Conservation (phyloP, 1,140 invertebrate genomes). For the Diorhabda elongata region DNA sequence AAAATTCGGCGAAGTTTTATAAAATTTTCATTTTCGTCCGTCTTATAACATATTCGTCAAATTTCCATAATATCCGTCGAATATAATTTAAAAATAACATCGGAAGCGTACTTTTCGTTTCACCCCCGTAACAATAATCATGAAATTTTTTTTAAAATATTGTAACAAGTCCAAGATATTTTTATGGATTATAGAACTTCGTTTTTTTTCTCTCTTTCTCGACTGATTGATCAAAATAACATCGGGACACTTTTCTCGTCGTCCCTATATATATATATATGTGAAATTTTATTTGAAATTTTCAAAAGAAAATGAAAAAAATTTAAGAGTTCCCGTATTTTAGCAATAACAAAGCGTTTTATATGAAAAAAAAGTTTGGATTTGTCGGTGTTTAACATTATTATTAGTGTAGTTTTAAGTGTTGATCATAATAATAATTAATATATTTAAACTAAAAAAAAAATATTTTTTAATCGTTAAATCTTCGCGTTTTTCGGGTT, state of each 20-base stretch:
- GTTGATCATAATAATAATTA: slow-evolving; percentile 18
- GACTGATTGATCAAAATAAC: not conserved
- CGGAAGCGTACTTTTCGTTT: too few relatives aligned
- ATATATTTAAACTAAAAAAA: slow-evolving; percentile 17
- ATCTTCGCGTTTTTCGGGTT: slow-evolving; percentile 29
- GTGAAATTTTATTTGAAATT: slow-evolving; percentile 20
- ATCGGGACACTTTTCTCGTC: slow-evolving; percentile 10
- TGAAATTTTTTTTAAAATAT: slow-evolving; percentile 6
- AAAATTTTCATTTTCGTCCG: too few relatives aligned
- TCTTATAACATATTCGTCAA: too few relatives aligned
- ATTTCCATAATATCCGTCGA: too few relatives aligned
- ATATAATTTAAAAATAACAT: too few relatives aligned
- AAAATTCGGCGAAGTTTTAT: too few relatives aligned
- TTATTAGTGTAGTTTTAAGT: slow-evolving; percentile 32
- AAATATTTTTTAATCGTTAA: slow-evolving; percentile 28
- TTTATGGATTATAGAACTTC: slow-evolving; percentile 15
- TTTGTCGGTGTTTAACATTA: slow-evolving; percentile 28
- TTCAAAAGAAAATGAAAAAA: slow-evolving; percentile 8
- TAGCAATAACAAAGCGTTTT: slow-evolving; percentile 27
- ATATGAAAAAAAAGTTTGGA: slow-evolving; percentile 17
- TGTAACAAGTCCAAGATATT: slow-evolving; percentile 10
- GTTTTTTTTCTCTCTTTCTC: not conserved
- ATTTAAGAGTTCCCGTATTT: slow-evolving; percentile 8
- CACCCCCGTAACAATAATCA: too few relatives aligned
- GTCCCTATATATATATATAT: slow-evolving; percentile 5